A percentile compares a stretch with the other conserved stretches of the same genome.
phyloP scores from a whole-genome alignment of 2,888 invertebrate species.

The Sminthurinus aureus region DNA sequence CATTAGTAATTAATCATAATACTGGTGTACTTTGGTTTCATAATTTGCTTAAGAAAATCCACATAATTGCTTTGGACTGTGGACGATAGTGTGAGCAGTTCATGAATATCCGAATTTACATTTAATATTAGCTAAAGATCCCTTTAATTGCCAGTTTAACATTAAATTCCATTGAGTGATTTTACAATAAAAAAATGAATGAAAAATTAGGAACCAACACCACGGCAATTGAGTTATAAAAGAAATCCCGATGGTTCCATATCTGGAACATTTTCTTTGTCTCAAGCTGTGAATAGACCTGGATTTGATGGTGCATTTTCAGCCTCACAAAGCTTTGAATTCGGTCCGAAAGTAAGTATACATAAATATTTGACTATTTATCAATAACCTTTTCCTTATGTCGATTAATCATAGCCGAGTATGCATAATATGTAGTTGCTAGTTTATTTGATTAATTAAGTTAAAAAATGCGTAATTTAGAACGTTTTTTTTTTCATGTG shows the following conservation, averaged over 20 bases:
- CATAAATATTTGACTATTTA: background rate
- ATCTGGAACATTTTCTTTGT: slow-evolving; percentile 36
- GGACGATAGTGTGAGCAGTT: background rate
- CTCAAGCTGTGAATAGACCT: slow-evolving; percentile 39
- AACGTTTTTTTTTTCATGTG: background rate
- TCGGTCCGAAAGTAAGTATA: slow-evolving; percentile 37
- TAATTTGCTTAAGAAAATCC: too few species aligned
- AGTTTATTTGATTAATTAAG: background rate
- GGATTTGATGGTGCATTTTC: slow-evolving; percentile 41
- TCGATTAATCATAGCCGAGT: too few species aligned
- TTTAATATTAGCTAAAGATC: background rate
- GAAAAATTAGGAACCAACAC: background rate
- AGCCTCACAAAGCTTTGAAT: slow-evolving; percentile 37
- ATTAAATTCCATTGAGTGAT: background rate
- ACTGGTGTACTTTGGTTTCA: too few species aligned
- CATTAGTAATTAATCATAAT: too few species aligned
- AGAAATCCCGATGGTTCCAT: slow-evolving; percentile 43
- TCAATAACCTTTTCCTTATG: too few species aligned
- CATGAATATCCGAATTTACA: background rate
- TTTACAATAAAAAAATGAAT: background rate
- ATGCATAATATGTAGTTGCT: background rate
- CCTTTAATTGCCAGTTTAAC: background rate
- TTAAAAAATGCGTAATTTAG: too few species aligned
- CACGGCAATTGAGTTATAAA: slow-evolving; percentile 15
- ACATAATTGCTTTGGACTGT: too few species aligned